Evolutionary conservation across 2,113 vertebrate species (phyloP), one percentile per base, ranked within the genome.

Genomic region (Ammospiza nelsoni): DNA sequence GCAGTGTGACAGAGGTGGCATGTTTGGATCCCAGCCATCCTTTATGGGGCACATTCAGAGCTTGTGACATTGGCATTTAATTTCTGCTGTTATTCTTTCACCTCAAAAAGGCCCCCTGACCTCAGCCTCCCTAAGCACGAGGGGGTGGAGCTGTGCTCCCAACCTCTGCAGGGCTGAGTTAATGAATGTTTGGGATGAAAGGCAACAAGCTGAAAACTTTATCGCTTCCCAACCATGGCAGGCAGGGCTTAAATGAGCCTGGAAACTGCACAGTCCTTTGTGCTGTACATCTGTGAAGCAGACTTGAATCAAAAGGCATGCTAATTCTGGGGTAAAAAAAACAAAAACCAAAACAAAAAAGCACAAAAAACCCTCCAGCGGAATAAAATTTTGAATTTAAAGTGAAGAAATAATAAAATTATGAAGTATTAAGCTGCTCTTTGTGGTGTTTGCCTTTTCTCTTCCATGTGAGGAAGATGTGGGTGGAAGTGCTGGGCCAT

Each of bases 111-210:
- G 16, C 41, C 12, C 76, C 67, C 77, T 61, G 58, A 39, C 80
- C 77, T 76, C 57, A 23, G 20, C 6, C 25, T 84, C 58, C 69
- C 55, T 35, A 61, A 67, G 7, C 61, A 68, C 0, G 0, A 33
- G 71, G 43, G 69, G 66, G 27, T 75, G 82, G 41, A 61, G 58
- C 49, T 41, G 39, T 27, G 71, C 44, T 79, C 66, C 66, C 11
- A 48, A 0, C 24, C 73, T 89, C 77, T 49, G 57, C 0, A 2
- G 84, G 58, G 84, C n/a, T 16, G 23, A 11, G 58, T 9, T 87
- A 83, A 78, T 51, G 49, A 89, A 31, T 39, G 58, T 49, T 87
- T 68, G 49, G 80, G 66, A 90, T 72, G 73, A 87, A 91, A 89
- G 37, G 55, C 31, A 77, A 44, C 74, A 65, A 88, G 63, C 62